Base-by-base conservation (phyloP, 2,888 invertebrate species). In the Silvanus unidentatus region DNA sequence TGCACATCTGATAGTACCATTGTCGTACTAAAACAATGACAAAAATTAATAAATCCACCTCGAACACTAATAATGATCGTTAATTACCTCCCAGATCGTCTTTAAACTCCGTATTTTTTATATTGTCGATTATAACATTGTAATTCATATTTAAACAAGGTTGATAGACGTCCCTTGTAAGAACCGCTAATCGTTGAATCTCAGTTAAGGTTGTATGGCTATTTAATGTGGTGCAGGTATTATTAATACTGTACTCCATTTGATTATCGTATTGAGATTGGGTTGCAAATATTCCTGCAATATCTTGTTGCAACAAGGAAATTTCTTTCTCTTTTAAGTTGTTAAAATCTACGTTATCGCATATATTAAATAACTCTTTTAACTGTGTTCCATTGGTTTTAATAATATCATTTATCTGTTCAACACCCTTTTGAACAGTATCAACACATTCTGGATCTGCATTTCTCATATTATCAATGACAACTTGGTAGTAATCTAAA, bases 1-100 rank as follows among this genome's bases (percentile, higher is more conserved):
- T 84, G 67, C 93, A 93, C 0, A 88, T 88, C 71, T 92, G 91
- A 67, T 86, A 90, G 1, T 75, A 77, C 90, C 91, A 91, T 37
- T 82, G 78, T 1, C 88, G 80, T 4, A n/a, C 43, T 43, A 10
- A 13, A 43, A 43, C 1, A n/a, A n/a, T n/a, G 12, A 2, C 5
- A 11, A 16, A 15, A n/a, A 30, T 6, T 30, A 16, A 14, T 30
- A n/a, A n/a, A n/a, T n/a, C n/a, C n/a, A n/a, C 29, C 29, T n/a
- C 9, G n/a, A 29, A 9, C 9, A 29, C 29, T 29, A n/a, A 8
- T 9, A 9, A n/a, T 9, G n/a, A 29, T n/a, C n/a, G n/a, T n/a
- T n/a, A n/a, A n/a, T 9, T 35, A 35, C 35, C 28, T 28, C 28
- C 28, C 8, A 9, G 3, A 9, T 32, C 10, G n/a, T n/a, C 3